A percentile compares a stretch with the other conserved stretches of the same genome.
These are phyloP conservation scores for Thripadectes ignobilis DNA, from an alignment of 2,797 vertebrate genomes.

Conservation along the genomic window DNA sequence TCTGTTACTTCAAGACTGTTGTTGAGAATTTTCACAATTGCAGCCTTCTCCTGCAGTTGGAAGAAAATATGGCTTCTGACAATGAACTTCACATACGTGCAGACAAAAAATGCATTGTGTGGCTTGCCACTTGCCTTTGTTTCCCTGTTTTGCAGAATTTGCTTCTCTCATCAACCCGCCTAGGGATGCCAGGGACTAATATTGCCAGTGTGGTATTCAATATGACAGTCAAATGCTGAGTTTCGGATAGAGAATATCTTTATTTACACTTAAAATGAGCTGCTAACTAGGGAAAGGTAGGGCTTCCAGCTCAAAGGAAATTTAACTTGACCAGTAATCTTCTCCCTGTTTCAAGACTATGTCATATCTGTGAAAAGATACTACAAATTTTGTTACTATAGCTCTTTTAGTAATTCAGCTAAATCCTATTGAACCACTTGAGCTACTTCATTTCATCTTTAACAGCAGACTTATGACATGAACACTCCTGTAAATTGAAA, in stretches of 20 bases:
- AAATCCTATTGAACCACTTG: neutral
- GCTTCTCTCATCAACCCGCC: slow-evolving; percentile 29
- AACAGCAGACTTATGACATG: neutral
- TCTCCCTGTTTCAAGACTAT: neutral
- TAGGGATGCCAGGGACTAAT: slow-evolving; percentile 16
- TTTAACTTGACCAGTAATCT: neutral
- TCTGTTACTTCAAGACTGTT: slow-evolving; percentile 9
- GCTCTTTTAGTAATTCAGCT: neutral
- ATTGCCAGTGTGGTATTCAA: neutral
- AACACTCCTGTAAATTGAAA: slow-evolving; percentile 14
- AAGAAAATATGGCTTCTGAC: slow-evolving; percentile 46
- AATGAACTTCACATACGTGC: slow-evolving; percentile 29
- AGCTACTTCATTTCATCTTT: neutral
- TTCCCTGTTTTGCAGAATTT: slow-evolving; percentile 58
- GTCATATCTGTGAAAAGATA: neutral
- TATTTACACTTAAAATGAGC: slow-evolving; percentile 10
- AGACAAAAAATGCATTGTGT: slow-evolving; percentile 45
- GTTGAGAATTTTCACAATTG: slow-evolving; percentile 19
- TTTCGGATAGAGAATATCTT: neutral
- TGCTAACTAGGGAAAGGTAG: neutral
- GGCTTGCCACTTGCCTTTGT: slow-evolving; percentile 47
- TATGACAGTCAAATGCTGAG: neutral
- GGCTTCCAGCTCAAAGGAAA: neutral
- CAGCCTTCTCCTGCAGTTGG: slow-evolving; percentile 13
- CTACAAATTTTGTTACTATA: neutral